These are phyloP conservation scores for Apostichopus parvimensis DNA, from an alignment of 35 echinoderm and acorn worm species.

Conservation along the genomic window DNA sequence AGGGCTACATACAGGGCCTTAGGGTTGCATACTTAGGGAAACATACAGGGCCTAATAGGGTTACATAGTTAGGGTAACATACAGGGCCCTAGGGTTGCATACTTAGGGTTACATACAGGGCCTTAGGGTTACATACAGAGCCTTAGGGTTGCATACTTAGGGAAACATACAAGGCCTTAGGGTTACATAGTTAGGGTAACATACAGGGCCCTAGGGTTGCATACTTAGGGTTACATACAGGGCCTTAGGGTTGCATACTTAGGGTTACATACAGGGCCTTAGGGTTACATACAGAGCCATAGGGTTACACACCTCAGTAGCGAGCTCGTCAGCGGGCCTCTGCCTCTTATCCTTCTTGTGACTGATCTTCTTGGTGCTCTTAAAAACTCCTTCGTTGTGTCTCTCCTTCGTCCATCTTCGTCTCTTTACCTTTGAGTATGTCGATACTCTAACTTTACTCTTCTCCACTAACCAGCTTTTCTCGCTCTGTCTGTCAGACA, in stretches of 20 bases:
- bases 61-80: too few relatives aligned
- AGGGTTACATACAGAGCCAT: too few relatives aligned
- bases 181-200: neutral
- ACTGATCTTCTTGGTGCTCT: slow-evolving; percentile 23
- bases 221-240: neutral
- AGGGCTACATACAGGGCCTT: too few relatives aligned
- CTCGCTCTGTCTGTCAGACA: slow-evolving; percentile 44
- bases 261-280: too few relatives aligned
- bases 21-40: too few relatives aligned
- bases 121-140: too few relatives aligned
- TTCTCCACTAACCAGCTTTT: slow-evolving; percentile 49
- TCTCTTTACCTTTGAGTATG: slow-evolving; percentile 38
- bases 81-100: too few relatives aligned
- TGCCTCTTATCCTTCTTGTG: slow-evolving; percentile 5
- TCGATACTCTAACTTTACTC: slow-evolving; percentile 26
- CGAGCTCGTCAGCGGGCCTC: neutral
- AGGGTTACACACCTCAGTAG: neutral
- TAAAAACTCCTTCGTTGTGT: slow-evolving; percentile 14
- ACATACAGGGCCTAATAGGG: too few relatives aligned
- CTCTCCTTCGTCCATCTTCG: slow-evolving; percentile 4
- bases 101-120: too few relatives aligned
- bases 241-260: too few relatives aligned
- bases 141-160: too few relatives aligned
- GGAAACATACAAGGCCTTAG: neutral
- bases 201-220: neutral